Base-by-base conservation (phyloP, 2,113 vertebrate genomes). In the Phocoena sinus region DNA sequence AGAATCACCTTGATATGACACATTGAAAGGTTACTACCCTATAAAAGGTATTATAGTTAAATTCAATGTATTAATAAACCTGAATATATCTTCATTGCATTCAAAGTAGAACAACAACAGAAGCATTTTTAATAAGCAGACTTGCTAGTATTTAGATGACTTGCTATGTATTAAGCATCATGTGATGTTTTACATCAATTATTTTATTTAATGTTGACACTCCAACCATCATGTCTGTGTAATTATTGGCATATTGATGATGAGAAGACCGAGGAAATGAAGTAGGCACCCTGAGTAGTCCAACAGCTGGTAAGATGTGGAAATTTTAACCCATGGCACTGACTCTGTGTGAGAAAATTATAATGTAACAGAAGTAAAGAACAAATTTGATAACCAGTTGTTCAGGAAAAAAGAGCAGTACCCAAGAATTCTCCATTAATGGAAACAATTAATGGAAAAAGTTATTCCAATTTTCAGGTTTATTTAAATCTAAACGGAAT, bases 201-300 rank as follows among this genome's bases (percentile, higher is more conserved):
- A 44, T 74, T 88, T 96, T 38, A 38, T 11, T 65, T 56, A 91
- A 76, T 62, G 5, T 25, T 91, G 11, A 68, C 36, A 76, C 36
- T 85, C 94, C 41, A 84, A 2, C 33, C 47, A 53, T 38, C 41
- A 53, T 73, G 11, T 76, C 2, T 7, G 3, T 96, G 4, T 63
- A 68, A 85, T 82, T 96, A 85, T 71, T 77, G 77, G n/a, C 28
- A 74, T 53, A 74, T 44, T 83, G 91, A 91, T 94, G 58, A 95
- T 77, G 28, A 91, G 41, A 85, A 96, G 70, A 93, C n/a, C 41
- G 13, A 86, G n/a, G 23, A n/a, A 81, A 92, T n/a, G 12, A 58
- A 6, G 15, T 68, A 83, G 23, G 31, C 58, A 25, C 76, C 21
- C 58, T 73, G 2, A 68, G 36, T 65, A 44, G 10, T 83, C 79